These are phyloP conservation scores for Scotopteryx bipunctaria DNA, from an alignment of 2,888 invertebrate species.

Conservation along the genomic window DNA sequence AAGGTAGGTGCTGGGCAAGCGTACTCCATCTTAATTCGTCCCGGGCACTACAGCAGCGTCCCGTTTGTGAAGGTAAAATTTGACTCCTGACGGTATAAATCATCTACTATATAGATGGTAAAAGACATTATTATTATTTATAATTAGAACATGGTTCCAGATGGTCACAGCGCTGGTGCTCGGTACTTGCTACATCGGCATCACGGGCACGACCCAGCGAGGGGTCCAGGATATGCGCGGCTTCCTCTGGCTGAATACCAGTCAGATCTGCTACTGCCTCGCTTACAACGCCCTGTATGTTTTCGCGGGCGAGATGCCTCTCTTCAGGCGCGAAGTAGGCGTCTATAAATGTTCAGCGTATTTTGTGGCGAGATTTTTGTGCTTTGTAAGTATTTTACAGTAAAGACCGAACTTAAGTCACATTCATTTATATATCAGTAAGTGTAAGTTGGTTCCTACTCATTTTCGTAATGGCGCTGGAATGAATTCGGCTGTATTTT, in stretches of 20 bases:
- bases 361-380: slow-evolving; percentile 61
- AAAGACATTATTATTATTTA: too few relatives aligned
- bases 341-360: slow-evolving; percentile 74
- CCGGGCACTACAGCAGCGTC: too few relatives aligned
- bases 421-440: too few relatives aligned
- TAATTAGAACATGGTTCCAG: too few relatives aligned
- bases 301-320: slow-evolving; percentile 64
- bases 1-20: too few relatives aligned
- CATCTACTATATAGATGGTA: too few relatives aligned
- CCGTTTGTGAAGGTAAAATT: too few relatives aligned
- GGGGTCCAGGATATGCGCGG: slow-evolving; percentile 77
- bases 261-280: slow-evolving; percentile 74
- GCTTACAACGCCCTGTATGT: slow-evolving; percentile 74
- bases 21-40: too few relatives aligned
- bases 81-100: too few relatives aligned
- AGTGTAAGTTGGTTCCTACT: too few relatives aligned
- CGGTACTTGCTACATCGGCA: slow-evolving; percentile 67
- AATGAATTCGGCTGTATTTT: neutral
- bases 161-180: slow-evolving; percentile 70
- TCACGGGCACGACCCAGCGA: slow-evolving; percentile 68
- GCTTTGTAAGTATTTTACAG: slow-evolving; percentile 65
- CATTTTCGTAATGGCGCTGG: too few relatives aligned
- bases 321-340: slow-evolving; percentile 73
- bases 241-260: slow-evolving; percentile 74
- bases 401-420: too few relatives aligned